These are phyloP conservation scores for Ypsolopha sequella DNA, from an alignment of 2,888 invertebrate species.

Conservation along the genomic window DNA sequence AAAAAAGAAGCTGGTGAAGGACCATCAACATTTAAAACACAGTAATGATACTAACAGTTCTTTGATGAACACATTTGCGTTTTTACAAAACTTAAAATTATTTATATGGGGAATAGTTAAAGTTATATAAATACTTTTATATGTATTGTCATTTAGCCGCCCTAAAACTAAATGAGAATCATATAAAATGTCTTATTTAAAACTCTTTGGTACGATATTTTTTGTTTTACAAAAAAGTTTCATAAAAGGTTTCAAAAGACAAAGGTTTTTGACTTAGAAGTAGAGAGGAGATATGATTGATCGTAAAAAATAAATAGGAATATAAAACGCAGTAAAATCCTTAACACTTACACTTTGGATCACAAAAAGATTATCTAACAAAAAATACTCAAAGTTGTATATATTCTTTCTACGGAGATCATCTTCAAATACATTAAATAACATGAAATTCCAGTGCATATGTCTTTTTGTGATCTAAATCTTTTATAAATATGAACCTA, in stretches of 20 bases:
- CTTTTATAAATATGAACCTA: neutral
- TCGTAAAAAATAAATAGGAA: neutral
- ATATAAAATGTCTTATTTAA: conserved; percentile 32
- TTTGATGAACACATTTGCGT: conserved; percentile 20
- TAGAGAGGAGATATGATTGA: neutral
- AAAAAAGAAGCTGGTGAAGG: neutral
- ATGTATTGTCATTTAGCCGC: conserved; percentile 70
- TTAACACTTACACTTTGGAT: neutral
- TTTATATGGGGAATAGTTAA: conserved; percentile 51
- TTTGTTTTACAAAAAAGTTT: neutral
- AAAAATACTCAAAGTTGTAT: neutral
- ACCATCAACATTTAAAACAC: neutral
- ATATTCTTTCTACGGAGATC: neutral
- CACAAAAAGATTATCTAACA: neutral
- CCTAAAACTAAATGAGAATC: conserved; percentile 67
- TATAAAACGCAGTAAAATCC: neutral
- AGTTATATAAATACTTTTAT: conserved; percentile 42
- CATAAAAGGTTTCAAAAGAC: neutral
- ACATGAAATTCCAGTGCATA: neutral
- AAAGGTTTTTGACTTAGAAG: neutral
- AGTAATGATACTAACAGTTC: conserved; percentile 7
- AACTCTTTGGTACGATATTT: conserved; percentile 1
- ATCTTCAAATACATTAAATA: neutral
- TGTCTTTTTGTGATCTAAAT: conserved; percentile 3
- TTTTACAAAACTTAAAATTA: conserved; percentile 30